Conservation (phyloP, 2,888 invertebrate species). For the Octodonta nipae region DNA sequence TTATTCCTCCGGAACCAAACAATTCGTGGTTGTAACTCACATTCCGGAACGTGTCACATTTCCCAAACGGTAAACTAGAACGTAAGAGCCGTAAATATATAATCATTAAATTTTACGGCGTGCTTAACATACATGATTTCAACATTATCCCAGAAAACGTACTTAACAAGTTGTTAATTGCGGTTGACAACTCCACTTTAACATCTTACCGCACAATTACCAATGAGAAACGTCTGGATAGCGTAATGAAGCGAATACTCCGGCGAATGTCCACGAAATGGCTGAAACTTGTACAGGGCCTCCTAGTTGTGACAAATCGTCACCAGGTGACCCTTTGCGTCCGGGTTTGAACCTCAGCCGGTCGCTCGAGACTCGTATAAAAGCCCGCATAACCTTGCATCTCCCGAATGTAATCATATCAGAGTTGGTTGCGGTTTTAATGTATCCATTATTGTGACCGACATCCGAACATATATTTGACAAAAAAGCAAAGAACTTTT, state of each 20-base stretch:
- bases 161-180: constrained; percentile 15
- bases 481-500: too few relatives aligned
- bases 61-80: too few relatives aligned
- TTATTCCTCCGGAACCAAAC: too few relatives aligned
- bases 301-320: constrained; percentile 38
- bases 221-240: constrained; percentile 16
- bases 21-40: too few relatives aligned
- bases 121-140: constrained; percentile 7
- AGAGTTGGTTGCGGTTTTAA: constrained; percentile 23
- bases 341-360: constrained; percentile 29
- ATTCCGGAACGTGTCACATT: too few relatives aligned
- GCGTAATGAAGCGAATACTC: constrained; percentile 18
- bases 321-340: constrained; percentile 37
- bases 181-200: constrained; percentile 12
- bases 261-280: constrained; percentile 32
- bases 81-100: constrained; percentile 1
- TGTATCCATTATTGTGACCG: constrained; percentile 30
- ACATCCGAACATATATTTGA: too few relatives aligned
- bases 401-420: constrained; percentile 31
- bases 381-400: constrained; percentile 21
- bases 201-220: constrained; percentile 20
- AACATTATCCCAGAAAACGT: constrained; percentile 6
- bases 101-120: constrained; percentile 1
- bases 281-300: constrained; percentile 36
- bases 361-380: constrained; percentile 32